These are phyloP conservation scores for Tryphoninae sp. DNA, from an alignment of 2,888 invertebrate species.

Conservation along the genomic window DNA sequence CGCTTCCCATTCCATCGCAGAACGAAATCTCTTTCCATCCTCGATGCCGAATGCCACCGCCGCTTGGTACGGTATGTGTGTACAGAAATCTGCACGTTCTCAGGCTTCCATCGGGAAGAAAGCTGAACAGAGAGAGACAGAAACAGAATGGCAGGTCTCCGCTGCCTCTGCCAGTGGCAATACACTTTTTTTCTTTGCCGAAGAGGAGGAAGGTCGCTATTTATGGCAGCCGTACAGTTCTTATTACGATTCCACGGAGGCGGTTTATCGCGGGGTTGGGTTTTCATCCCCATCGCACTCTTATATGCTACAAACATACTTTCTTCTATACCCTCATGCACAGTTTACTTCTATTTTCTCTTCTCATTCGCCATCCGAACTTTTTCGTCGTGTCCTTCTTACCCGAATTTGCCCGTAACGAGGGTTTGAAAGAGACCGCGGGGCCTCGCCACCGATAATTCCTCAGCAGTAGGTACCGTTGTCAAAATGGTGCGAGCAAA, in stretches of 20 bases:
- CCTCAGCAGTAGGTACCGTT: slow-evolving; percentile 3
- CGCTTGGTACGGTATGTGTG: slow-evolving; percentile 52
- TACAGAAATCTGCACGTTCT: slow-evolving; percentile 70
- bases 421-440: slow-evolving; percentile 60
- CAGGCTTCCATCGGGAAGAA: slow-evolving; percentile 66
- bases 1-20: slow-evolving; percentile 58
- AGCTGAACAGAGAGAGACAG: slow-evolving; percentile 52
- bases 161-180: slow-evolving; percentile 71
- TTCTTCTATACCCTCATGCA: slow-evolving; percentile 32
- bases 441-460: slow-evolving; percentile 33
- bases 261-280: slow-evolving; percentile 67
- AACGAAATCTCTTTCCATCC: slow-evolving; percentile 70
- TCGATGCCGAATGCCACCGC: slow-evolving; percentile 35
- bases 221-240: slow-evolving; percentile 73
- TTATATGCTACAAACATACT: slow-evolving; percentile 33
- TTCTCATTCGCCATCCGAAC: slow-evolving; percentile 43
- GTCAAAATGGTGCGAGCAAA: slow-evolving; percentile 3
- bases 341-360: slow-evolving; percentile 50
- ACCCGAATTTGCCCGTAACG: slow-evolving; percentile 51
- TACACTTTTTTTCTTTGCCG: slow-evolving; percentile 69
- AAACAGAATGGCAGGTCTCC: slow-evolving; percentile 41
- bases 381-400: slow-evolving; percentile 29
- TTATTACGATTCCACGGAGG: slow-evolving; percentile 73
- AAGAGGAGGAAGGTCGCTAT: slow-evolving; percentile 72
- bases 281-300: slow-evolving; percentile 60